A percentile compares a stretch with the other conserved stretches of the same genome.
phyloP scores from a whole-genome alignment of 2,113 vertebrate genomes.

The Oncorhynchus nerka region DNA sequence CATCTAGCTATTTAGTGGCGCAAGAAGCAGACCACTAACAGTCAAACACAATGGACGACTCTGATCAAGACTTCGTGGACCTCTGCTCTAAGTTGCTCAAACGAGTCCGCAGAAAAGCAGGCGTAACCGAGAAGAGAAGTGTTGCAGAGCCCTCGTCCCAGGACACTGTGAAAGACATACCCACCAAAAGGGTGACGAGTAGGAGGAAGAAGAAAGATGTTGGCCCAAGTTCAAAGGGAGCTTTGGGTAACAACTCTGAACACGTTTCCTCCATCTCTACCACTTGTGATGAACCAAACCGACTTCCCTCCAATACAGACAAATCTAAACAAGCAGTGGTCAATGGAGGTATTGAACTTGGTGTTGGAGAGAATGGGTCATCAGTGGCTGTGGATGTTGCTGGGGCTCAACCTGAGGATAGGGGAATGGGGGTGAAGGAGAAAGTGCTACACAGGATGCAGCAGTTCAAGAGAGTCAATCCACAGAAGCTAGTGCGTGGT shows the following conservation, averaged over 20 bases:
- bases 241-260: too few relatives aligned
- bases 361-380: constrained; percentile 16
- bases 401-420: neutral
- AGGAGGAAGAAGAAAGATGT: constrained; percentile 33
- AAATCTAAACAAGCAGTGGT: neutral
- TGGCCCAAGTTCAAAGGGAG: neutral
- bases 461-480: constrained; percentile 81
- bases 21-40: neutral
- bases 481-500: constrained; percentile 70
- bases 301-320: neutral
- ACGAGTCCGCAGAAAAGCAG: constrained; percentile 61
- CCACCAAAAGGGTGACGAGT: constrained; percentile 16
- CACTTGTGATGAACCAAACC: neutral
- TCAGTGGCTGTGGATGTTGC: neutral
- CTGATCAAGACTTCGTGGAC: constrained; percentile 87
- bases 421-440: constrained; percentile 64
- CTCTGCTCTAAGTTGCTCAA: constrained; percentile 81
- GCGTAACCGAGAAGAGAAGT: constrained; percentile 58
- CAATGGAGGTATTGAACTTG: neutral
- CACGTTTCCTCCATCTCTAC: neutral
- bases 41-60: constrained; percentile 82
- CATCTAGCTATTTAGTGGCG: neutral
- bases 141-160: constrained; percentile 14
- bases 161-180: constrained; percentile 22
- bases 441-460: constrained; percentile 85